Evolutionary conservation across 2,888 invertebrate genomes (phyloP).

Genomic region (Caenorhabditis afra): DNA sequence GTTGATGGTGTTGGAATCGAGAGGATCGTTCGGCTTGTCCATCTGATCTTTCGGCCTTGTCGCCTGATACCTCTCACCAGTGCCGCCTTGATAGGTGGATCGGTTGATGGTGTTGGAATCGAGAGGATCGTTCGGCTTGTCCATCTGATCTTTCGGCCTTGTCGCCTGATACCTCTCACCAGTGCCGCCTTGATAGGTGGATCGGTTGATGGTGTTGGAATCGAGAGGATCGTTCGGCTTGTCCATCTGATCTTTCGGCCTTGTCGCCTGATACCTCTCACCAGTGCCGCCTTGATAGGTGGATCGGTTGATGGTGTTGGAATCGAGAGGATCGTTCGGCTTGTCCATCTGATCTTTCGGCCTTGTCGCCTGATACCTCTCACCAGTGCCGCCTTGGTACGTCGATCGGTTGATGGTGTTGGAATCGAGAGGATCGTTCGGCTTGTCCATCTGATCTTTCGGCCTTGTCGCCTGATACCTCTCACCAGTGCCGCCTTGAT

Average conservation of each 20-base stretch:
- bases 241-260: constrained; percentile 21
- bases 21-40: constrained; percentile 8
- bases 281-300: constrained; percentile 33
- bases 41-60: constrained; percentile 17
- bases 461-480: constrained; percentile 13
- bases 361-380: constrained; percentile 10
- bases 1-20: constrained; percentile 25
- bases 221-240: constrained; percentile 10
- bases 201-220: constrained; percentile 18
- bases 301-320: constrained; percentile 18
- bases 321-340: constrained; percentile 10
- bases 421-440: constrained; percentile 9
- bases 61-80: constrained; percentile 17
- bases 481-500: constrained; percentile 29
- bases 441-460: constrained; percentile 16
- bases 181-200: constrained; percentile 25
- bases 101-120: constrained; percentile 25
- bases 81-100: constrained; percentile 22
- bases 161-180: constrained; percentile 18
- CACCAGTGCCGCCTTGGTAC: constrained; percentile 29
- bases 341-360: constrained; percentile 19
- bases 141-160: constrained; percentile 16
- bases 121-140: constrained; percentile 7
- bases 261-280: constrained; percentile 9
- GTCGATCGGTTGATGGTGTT: constrained; percentile 26